Percentiles rank a stretch among this genome's conserved stretches.
phyloP scores from a whole-genome alignment of 2,797 vertebrate species.

The Squalus acanthias region DNA sequence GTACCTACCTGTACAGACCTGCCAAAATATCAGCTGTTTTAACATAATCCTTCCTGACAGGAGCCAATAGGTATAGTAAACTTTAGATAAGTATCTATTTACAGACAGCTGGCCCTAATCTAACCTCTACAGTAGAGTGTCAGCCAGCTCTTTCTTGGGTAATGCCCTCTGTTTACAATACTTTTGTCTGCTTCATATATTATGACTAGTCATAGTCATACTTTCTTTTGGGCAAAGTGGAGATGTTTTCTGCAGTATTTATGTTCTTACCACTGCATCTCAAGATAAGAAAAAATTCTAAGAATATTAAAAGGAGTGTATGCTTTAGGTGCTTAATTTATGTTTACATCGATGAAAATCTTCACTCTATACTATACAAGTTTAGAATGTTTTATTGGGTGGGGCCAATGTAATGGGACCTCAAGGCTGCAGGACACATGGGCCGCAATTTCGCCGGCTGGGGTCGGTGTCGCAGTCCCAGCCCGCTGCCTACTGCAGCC shows the following conservation, averaged over 20 bases:
- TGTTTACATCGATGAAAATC: too few species aligned
- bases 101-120: background rate
- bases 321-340: background rate
- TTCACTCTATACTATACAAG: too few species aligned
- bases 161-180: background rate
- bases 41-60: background rate
- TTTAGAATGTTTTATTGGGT: too few species aligned
- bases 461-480: too few species aligned
- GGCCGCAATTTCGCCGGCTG: too few species aligned
- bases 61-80: background rate
- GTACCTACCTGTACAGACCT: constrained; percentile 4
- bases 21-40: background rate
- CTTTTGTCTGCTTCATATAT: background rate
- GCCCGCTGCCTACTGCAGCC: too few species aligned
- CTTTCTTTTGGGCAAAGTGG: background rate
- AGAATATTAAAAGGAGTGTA: background rate
- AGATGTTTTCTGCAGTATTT: background rate
- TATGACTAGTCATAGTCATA: background rate
- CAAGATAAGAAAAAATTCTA: background rate
- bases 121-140: background rate
- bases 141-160: background rate
- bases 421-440: too few species aligned
- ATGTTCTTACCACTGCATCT: background rate
- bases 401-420: too few species aligned
- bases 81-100: background rate